Evolutionary conservation across 2,888 invertebrate genomes (phyloP).

Genomic region (Antheraea yamamai): DNA sequence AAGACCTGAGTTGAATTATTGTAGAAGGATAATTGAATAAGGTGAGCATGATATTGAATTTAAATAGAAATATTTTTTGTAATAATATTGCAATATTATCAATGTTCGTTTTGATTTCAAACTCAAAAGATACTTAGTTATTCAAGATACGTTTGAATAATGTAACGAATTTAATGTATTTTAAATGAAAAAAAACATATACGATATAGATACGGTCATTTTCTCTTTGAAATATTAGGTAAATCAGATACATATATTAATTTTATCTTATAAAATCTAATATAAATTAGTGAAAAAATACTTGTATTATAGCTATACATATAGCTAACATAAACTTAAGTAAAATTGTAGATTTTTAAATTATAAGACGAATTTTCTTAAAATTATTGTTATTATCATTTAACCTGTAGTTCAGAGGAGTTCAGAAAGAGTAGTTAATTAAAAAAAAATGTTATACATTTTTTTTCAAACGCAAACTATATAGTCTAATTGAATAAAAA

Average conservation of each 20-base stretch:
- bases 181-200: too few species aligned
- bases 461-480: neutral
- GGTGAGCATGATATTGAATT: slow-evolving; percentile 15
- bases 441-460: too few species aligned
- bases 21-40: slow-evolving; percentile 9
- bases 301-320: neutral
- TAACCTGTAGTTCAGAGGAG: too few species aligned
- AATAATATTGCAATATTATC: neutral
- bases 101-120: neutral
- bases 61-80: slow-evolving; percentile 11
- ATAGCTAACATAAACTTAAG: neutral
- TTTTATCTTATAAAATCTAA: too few species aligned
- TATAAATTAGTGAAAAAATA: too few species aligned
- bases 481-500: neutral
- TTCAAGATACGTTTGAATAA: too few species aligned
- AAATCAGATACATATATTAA: too few species aligned
- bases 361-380: neutral
- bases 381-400: too few species aligned
- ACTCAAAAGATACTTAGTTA: neutral
- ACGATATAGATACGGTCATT: too few species aligned
- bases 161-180: too few species aligned
- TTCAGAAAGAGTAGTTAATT: too few species aligned
- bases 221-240: too few species aligned
- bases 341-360: neutral
- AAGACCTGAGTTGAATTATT: neutral